phyloP scores from a whole-genome alignment of 2,113 vertebrate species.

The Pseudolaguvia tuberculata region DNA sequence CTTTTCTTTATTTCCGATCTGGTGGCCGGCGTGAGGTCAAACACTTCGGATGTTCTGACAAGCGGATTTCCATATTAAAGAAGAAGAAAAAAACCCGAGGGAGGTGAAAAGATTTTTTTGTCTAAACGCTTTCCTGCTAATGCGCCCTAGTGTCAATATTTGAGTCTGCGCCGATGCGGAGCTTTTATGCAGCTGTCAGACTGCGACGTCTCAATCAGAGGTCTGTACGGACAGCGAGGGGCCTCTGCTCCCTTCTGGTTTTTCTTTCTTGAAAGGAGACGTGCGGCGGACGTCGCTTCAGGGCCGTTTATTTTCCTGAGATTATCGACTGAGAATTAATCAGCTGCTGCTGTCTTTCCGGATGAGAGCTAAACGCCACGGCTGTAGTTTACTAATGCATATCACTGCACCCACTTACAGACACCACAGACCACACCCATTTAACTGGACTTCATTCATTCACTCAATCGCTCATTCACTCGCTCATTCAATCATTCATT shows the following conservation, averaged over 20 bases:
- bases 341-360: slow-evolving; percentile 31
- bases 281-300: slow-evolving; percentile 4
- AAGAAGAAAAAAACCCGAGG: not conserved
- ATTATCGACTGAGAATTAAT: slow-evolving; percentile 42
- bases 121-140: slow-evolving; percentile 49
- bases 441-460: no score
- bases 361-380: slow-evolving; percentile 45
- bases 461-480: no score
- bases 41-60: slow-evolving; percentile 44
- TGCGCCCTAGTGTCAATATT: slow-evolving; percentile 62
- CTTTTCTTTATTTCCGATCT: slow-evolving; percentile 14
- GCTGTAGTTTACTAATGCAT: slow-evolving; percentile 46
- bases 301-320: slow-evolving; percentile 12
- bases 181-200: slow-evolving; percentile 65
- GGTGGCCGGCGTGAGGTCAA: slow-evolving; percentile 39
- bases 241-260: not conserved
- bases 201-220: slow-evolving; percentile 45
- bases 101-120: slow-evolving; percentile 25
- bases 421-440: no score
- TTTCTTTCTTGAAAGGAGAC: slow-evolving; percentile 14
- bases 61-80: slow-evolving; percentile 47
- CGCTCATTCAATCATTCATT: no score
- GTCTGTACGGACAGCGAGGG: slow-evolving; percentile 9
- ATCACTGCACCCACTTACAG: slow-evolving; percentile 41
- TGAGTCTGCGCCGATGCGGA: slow-evolving; percentile 56